A percentile compares a stretch with the other conserved stretches of the same genome.
Evolutionary conservation across 2,797 vertebrate species (phyloP).

Genomic region (Schizothorax lantsangensis): DNA sequence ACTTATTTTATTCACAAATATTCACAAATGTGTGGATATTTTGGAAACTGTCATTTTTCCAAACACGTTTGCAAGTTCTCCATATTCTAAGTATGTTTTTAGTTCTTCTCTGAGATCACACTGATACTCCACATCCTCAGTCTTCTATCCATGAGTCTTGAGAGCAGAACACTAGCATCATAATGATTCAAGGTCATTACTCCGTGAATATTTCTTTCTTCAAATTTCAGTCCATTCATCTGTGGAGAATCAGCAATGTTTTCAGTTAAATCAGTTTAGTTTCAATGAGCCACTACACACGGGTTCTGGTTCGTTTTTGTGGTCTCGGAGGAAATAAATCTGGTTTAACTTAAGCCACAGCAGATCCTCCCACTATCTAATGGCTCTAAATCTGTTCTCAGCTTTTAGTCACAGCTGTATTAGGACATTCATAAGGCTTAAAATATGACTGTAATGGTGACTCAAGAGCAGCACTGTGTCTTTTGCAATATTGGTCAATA

Average conservation of each 20-base stretch:
- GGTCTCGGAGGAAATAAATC: constrained; percentile 15
- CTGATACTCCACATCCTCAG: constrained; percentile 21
- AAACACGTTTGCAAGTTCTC: background rate
- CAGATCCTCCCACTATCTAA: background rate
- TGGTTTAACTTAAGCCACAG: constrained; percentile 10
- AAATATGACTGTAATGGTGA: background rate
- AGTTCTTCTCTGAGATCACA: background rate
- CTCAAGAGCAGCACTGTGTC: background rate
- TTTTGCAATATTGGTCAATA: background rate
- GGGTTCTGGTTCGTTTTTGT: constrained; percentile 6
- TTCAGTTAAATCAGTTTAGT: constrained; percentile 52
- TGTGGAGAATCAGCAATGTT: constrained; percentile 54
- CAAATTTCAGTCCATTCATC: constrained; percentile 53
- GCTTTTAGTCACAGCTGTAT: constrained; percentile 14
- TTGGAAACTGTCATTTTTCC: background rate
- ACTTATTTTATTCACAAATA: background rate
- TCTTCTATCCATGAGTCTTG: constrained; percentile 32
- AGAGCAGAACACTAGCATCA: constrained; percentile 50
- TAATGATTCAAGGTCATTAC: constrained; percentile 54
- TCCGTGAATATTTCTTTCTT: constrained; percentile 42
- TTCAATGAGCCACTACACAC: background rate
- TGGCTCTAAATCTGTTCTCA: background rate
- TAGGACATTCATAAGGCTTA: background rate
- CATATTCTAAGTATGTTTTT: background rate
- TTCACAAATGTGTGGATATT: background rate